A percentile compares a stretch with the other conserved stretches of the same genome.
phyloP scores from a whole-genome alignment of 1,140 invertebrate genomes.

The Phortica variegata region DNA sequence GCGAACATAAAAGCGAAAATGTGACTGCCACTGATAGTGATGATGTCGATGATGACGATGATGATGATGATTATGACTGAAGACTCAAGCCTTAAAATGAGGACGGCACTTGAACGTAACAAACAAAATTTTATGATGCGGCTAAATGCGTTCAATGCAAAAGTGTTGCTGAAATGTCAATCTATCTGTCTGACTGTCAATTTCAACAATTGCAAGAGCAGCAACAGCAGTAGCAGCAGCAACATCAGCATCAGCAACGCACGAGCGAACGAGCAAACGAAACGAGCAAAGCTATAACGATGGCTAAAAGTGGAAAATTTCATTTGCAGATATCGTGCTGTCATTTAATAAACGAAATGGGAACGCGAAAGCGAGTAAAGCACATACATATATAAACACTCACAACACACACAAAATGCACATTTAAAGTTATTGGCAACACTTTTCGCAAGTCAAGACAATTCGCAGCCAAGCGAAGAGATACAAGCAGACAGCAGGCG shows the following conservation, averaged over 20 bases:
- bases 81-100: too few species aligned
- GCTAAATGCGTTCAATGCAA: constrained; percentile 41
- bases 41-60: too few species aligned
- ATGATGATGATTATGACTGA: too few species aligned
- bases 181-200: constrained; percentile 52
- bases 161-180: constrained; percentile 54
- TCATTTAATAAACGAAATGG: constrained; percentile 55
- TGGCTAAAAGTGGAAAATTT: constrained; percentile 53
- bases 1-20: background rate
- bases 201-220: constrained; percentile 45
- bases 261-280: constrained; percentile 3
- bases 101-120: constrained; percentile 3
- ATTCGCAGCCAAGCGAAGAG: background rate
- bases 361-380: constrained; percentile 20
- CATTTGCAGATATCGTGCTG: constrained; percentile 57
- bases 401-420: constrained; percentile 31
- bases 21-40: too few species aligned
- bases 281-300: constrained; percentile 2
- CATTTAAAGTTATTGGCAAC: constrained; percentile 53
- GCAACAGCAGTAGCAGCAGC: constrained; percentile 10
- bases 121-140: constrained; percentile 49
- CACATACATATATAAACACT: constrained; percentile 15
- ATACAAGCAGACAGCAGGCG: background rate
- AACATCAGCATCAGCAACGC: background rate
- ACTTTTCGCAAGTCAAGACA: constrained; percentile 35